Base-by-base conservation (phyloP, 1,140 invertebrate species). In the Camponotus vicinus region DNA sequence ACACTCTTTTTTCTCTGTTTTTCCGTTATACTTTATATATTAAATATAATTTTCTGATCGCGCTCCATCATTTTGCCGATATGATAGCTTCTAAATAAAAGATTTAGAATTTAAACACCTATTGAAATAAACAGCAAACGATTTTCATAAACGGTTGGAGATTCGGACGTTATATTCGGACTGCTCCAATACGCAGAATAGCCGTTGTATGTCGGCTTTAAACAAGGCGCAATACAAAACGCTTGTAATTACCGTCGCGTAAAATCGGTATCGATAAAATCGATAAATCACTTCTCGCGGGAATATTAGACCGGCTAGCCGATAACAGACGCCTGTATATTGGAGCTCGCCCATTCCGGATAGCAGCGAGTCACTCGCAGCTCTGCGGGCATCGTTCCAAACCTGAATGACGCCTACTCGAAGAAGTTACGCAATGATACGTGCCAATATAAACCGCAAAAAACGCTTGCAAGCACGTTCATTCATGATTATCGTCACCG, bases 351-450 rank as follows among this genome's bases (percentile, higher is more conserved):
- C n/a, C 67, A 55, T 78, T 87, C 85, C 55, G 64, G 57, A 85
- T 85, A 57, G 70, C 66, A 57, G 80, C 59, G 27, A 69, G 76
- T 75, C 67, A 87, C 18, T 15, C 55, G 49, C 70, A 76, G 37
- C 45, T 66, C 40, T 52, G 49, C 66, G 90, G 87, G 91, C 90
- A 91, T 79, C 71, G 86, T 89, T 92, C 91, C 89, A 91, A 91
- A 86, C 80, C 78, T 90, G 77, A 88, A 88, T 82, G 86, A 84
- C 85, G 76, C 87, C 88, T 77, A 89, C 88, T 89, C 80, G n/a
- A 73, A 57, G 61, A 85, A 85, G 59, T 88, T 89, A 89, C 73
- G 88, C 75, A 89, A 89, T 63, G 55, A 88, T 52, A 86, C 82
- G 79, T 57, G 59, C 70, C 83, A 77, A 89, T 80, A 77, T 86